Base-by-base conservation (phyloP, 2,888 invertebrate species). In the Molorchus minor region DNA sequence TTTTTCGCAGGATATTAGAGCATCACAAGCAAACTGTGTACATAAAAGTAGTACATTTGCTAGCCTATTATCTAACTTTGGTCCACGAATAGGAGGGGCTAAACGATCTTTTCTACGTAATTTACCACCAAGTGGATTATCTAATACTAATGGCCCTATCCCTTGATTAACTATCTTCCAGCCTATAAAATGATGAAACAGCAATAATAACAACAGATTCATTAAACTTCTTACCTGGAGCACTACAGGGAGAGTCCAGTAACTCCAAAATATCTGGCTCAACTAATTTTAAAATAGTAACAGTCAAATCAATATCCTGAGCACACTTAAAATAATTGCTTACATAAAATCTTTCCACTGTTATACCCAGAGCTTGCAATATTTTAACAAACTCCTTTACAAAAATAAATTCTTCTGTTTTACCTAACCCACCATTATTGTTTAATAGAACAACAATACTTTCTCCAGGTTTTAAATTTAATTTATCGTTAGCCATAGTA, bases 401-500 rank as follows among this genome's bases (percentile, higher is more conserved):
- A 47, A 81, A 74, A 45, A 93, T 86, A 66, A 88, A 88, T 82
- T 92, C 86, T 75, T 95, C 94, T 56, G 93, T 75, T 61, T 89
- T 85, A 0, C 91, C 88, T 0, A 91, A 84, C 1, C 87, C 87
- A 19, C 94, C 93, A 52, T 76, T 67, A 61, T 94, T 95, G 80
- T 93, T 93, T 3, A 95, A 78, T 69, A 93, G 82, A 5, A 89
- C 83, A 0, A 86, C 88, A 1, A 92, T 86, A 5, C 38, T 56
- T 33, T 68, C 65, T 12, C 54, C 62, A 16, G 58, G n/a, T 16
- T 33, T 40, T 25, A 65, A 12, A 38, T 53, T 40, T 12, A 65
- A 45, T 35, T 59, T 63, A 3, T 41, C 40, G 16, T 8, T 40
- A 17, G 20, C 21, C 16, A 36, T 17, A 38, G 17, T 25, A 20